A percentile compares a stretch with the other conserved stretches of the same genome.
These are phyloP conservation scores for Hypanus sabinus DNA, from an alignment of 2,113 vertebrate genomes.

Conservation along the genomic window DNA sequence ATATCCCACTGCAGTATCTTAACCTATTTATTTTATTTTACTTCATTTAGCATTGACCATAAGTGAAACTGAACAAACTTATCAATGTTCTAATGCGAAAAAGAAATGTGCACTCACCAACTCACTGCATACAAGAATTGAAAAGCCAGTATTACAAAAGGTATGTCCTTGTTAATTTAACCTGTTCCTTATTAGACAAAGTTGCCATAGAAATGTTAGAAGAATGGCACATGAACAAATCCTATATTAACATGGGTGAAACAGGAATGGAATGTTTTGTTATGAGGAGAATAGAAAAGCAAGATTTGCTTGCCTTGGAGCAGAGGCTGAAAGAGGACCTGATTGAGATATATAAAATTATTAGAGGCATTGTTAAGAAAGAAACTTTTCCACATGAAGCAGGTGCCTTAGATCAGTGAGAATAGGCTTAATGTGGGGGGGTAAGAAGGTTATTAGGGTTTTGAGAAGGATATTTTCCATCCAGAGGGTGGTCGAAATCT, in stretches of 20 bases:
- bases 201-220: background rate
- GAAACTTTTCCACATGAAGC: too few species aligned
- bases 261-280: too few species aligned
- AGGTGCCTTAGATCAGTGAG: too few species aligned
- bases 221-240: background rate
- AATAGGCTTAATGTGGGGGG: too few species aligned
- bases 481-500: too few species aligned
- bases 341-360: too few species aligned
- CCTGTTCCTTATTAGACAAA: background rate
- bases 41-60: background rate
- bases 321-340: too few species aligned
- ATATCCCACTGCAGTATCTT: background rate
- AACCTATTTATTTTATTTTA: background rate
- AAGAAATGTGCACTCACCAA: background rate
- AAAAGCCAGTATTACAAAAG: background rate
- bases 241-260: background rate
- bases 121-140: background rate
- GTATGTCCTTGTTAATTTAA: background rate
- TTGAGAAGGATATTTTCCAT: too few species aligned
- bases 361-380: too few species aligned
- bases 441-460: too few species aligned
- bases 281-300: too few species aligned
- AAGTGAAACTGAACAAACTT: background rate
- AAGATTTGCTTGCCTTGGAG: too few species aligned
- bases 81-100: background rate